Conservation (phyloP, 2,888 invertebrate genomes). For the Oxytorus armatus region DNA sequence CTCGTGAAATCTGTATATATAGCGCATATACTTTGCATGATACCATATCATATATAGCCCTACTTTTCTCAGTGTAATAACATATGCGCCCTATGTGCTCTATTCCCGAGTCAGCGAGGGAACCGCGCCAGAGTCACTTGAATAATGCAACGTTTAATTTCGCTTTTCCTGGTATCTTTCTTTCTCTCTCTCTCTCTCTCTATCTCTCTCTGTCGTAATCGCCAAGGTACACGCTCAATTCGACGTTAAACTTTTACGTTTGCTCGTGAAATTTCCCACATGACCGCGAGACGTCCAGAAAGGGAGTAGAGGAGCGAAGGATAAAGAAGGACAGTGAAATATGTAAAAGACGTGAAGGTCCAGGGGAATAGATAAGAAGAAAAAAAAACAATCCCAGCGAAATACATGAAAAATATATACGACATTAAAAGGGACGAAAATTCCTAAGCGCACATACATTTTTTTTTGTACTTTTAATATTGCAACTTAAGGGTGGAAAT, state of each 20-base stretch:
- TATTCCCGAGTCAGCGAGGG: constrained; percentile 39
- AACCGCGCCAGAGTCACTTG: constrained; percentile 67
- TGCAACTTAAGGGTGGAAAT: no score
- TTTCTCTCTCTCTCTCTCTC: constrained; percentile 1
- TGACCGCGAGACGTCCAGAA: constrained; percentile 67
- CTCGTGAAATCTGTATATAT: constrained; percentile 16
- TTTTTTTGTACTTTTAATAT: no score
- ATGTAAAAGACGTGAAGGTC: constrained; percentile 45
- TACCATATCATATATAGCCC: constrained; percentile 27
- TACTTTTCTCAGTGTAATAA: constrained; percentile 65
- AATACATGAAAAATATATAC: constrained; percentile 14
- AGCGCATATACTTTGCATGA: constrained; percentile 16
- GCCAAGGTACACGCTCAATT: constrained; percentile 71
- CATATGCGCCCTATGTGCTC: constrained; percentile 52
- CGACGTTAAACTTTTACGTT: constrained; percentile 78
- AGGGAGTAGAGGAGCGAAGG: neutral
- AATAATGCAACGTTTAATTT: constrained; percentile 81
- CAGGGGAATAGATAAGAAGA: neutral
- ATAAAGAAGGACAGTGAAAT: constrained; percentile 22
- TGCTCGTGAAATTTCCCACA: constrained; percentile 77
- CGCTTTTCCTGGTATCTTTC: constrained; percentile 62
- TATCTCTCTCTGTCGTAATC: constrained; percentile 24
- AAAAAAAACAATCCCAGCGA: constrained; percentile 8
- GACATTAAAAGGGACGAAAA: no score
- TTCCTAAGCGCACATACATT: no score